Evolutionary conservation across 2,113 vertebrate species (phyloP).

Genomic region (Anarrhichthys ocellatus): DNA sequence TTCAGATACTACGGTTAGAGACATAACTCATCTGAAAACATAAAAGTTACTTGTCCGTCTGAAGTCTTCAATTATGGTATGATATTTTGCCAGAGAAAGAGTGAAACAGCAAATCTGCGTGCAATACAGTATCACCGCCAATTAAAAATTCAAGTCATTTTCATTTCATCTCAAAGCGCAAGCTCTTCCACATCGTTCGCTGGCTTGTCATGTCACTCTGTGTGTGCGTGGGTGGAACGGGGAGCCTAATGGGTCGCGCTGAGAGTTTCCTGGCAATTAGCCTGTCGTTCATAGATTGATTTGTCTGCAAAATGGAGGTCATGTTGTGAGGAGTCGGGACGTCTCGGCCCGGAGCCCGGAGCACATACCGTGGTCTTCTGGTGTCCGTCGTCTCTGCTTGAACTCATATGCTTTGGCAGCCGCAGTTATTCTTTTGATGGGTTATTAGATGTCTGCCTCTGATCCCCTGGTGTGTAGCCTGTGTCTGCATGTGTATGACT

Average conservation of each 20-base stretch:
- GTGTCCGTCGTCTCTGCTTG: conserved; percentile 13
- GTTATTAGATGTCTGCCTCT: conserved; percentile 69
- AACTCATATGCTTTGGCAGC: conserved; percentile 51
- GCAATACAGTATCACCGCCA: not conserved
- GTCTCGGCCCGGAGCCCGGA: conserved; percentile 40
- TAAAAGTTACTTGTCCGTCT: conserved; percentile 21
- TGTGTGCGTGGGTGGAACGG: conserved; percentile 26
- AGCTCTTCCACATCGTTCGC: conserved; percentile 29
- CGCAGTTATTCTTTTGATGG: conserved; percentile 71
- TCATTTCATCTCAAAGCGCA: conserved; percentile 19
- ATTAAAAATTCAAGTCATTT: conserved; percentile 38
- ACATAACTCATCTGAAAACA: conserved; percentile 38
- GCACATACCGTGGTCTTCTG: conserved; percentile 39
- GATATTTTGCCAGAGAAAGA: conserved; percentile 12
- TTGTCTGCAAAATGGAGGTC: conserved; percentile 72
- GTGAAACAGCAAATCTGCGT: conserved; percentile 1
- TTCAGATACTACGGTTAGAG: conserved; percentile 47
- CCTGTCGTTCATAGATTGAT: conserved; percentile 66
- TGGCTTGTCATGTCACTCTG: conserved; percentile 45
- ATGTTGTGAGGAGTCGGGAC: conserved; percentile 54
- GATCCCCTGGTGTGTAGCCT: conserved; percentile 45
- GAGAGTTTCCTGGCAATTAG: conserved; percentile 73
- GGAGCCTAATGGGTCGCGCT: conserved; percentile 65
- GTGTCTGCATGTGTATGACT: conserved; percentile 37
- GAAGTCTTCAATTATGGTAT: conserved; percentile 31